Evolutionary conservation across 2,888 invertebrate genomes (phyloP), one percentile per base, ranked within the genome.

Genomic region (Nymphalis c-album): DNA sequence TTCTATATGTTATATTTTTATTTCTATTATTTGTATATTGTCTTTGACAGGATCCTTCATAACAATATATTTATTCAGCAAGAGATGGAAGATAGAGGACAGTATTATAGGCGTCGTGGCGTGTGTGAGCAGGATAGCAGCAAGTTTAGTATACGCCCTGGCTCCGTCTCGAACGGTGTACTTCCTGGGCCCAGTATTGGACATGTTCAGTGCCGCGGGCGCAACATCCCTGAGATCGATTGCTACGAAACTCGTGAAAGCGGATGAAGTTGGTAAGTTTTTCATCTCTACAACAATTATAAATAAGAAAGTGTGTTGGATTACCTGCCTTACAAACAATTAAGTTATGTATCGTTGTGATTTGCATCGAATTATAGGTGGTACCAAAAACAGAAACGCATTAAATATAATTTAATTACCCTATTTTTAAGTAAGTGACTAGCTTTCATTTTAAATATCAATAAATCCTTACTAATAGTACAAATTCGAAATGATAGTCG

Each of bases 211-310:
- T 71, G 92, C 93, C 0, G 93, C 94, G 1, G 93, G 92, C 0
- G 92, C 93, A 2, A 93, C 94, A 1, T 93, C 93, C 0, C 83
- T 94, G 71, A 85, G 94, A 71, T 94, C 94, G 0, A 93, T 94
- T 53, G 93, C 93, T 18, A 93, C 94, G 1, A 94, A 94, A 78
- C 80, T 94, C 63, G 94, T 94, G 40, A 85, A 91, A 61, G 80
- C 85, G 7, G 93, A 94, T 78, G 94, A 94, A 91, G 85, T 93
- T 75, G 94, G 93, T 90, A 76, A 88, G 90, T 83, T 40, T 3
- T 13, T 6, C 26, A 13, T 40, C 13, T 13, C 40, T 13, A 13
- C 40, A 13, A 40, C 4, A 13, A 40, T 40, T 40, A 40, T 40
- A 13, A 40, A 40, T 4, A 4, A 13, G 8, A 40, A 40, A 40